Evolutionary conservation across 2,888 invertebrate species (phyloP).

Genomic region (Amblyjoppa fuscipennis): DNA sequence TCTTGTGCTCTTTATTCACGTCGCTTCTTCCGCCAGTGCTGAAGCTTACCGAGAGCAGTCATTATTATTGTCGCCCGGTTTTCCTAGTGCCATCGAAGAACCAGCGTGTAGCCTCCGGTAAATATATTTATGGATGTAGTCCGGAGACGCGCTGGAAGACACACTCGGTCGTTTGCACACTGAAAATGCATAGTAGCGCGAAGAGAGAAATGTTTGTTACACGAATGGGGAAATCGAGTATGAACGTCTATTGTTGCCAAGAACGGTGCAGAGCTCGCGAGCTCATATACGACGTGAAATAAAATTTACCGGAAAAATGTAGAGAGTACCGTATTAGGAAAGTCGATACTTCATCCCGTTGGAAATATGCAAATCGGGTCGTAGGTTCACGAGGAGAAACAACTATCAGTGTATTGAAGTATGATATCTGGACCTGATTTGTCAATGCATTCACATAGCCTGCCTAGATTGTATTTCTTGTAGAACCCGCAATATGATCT

Average conservation of each 20-base stretch:
- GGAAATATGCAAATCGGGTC: neutral
- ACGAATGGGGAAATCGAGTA: constrained; percentile 52
- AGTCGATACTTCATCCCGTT: neutral
- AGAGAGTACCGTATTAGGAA: neutral
- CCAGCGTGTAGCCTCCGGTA: constrained; percentile 25
- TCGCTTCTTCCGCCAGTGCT: neutral
- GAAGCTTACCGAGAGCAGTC: constrained; percentile 32
- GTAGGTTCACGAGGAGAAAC: neutral
- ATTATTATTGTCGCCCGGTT: constrained; percentile 60
- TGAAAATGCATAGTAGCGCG: constrained; percentile 16
- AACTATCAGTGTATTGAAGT: neutral
- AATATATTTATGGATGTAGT: constrained; percentile 56
- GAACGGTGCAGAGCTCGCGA: neutral
- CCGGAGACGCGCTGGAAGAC: constrained; percentile 31
- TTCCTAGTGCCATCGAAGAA: constrained; percentile 30
- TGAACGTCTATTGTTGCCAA: constrained; percentile 51
- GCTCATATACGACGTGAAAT: neutral
- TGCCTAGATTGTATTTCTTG: neutral
- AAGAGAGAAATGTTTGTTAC: constrained; percentile 37
- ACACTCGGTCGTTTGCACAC: constrained; percentile 24
- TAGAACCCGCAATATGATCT: neutral
- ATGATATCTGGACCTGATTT: neutral
- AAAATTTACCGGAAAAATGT: neutral
- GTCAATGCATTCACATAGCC: neutral
- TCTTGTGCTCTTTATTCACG: constrained; percentile 14